Conservation (phyloP, 2,113 vertebrate genomes). For the Colossoma macropomum region DNA sequence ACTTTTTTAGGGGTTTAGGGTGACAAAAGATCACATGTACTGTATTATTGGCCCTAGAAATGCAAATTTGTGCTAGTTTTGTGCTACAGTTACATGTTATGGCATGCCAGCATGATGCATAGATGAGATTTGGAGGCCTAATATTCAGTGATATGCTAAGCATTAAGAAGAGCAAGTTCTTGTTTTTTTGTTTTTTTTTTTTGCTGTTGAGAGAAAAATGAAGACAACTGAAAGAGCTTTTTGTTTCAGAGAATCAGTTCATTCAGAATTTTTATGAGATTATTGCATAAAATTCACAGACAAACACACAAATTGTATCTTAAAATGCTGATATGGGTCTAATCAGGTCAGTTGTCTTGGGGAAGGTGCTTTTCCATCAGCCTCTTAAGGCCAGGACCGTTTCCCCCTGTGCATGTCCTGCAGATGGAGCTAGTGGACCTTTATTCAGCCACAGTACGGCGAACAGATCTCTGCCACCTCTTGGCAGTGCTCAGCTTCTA, state of each 20-base stretch:
- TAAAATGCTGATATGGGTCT: not conserved
- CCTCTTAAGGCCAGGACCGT: not conserved
- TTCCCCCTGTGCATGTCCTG: conserved; percentile 35
- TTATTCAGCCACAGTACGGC: not conserved
- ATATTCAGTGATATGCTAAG: not conserved
- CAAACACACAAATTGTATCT: not conserved
- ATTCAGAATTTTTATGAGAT: too few species aligned
- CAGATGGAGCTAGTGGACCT: conserved; percentile 60
- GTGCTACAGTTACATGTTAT: not conserved
- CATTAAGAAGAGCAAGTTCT: not conserved
- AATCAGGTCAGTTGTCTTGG: not conserved
- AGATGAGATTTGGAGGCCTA: not conserved
- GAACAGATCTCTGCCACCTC: conserved; percentile 14
- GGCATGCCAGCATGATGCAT: not conserved
- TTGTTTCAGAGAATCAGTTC: too few species aligned
- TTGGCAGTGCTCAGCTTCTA: not conserved
- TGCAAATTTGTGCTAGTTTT: not conserved
- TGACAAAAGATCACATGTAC: not conserved
- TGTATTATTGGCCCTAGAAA: conserved; percentile 10
- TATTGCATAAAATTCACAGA: too few species aligned
- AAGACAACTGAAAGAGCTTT: too few species aligned
- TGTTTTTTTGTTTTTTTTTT: not conserved
- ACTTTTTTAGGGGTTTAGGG: not conserved
- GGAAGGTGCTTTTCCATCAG: not conserved
- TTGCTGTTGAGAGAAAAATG: not conserved